Conservation (phyloP, 2,113 vertebrate species). For the Siphamia tubifer region DNA sequence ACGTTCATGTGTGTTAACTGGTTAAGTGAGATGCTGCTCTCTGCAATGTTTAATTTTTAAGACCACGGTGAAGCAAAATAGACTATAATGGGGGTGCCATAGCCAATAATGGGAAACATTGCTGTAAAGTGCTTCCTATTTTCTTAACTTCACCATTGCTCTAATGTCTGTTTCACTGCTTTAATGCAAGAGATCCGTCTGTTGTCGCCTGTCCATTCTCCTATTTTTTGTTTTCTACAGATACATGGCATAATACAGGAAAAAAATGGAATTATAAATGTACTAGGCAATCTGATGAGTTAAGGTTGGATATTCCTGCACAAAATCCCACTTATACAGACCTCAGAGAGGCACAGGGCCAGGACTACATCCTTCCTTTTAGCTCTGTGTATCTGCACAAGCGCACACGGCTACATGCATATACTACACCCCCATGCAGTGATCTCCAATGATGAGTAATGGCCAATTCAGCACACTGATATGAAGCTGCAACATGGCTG, state of each 20-base stretch:
- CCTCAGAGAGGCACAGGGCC: not conserved
- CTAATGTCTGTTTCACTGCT: not conserved
- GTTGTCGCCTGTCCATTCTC: not conserved
- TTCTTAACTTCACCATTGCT: not conserved
- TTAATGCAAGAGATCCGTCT: not conserved
- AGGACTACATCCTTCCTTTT: not conserved
- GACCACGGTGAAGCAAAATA: too few species aligned
- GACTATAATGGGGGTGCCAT: too few species aligned
- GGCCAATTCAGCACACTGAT: constrained; percentile 47
- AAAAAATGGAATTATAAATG: constrained; percentile 8
- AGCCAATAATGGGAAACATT: too few species aligned
- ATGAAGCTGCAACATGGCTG: constrained; percentile 35
- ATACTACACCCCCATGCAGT: not conserved
- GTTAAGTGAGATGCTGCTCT: too few species aligned
- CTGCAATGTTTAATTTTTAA: too few species aligned
- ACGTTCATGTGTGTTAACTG: too few species aligned
- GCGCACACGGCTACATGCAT: not conserved
- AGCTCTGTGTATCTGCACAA: not conserved
- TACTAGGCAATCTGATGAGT: constrained; percentile 18
- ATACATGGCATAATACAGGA: not conserved
- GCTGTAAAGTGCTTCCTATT: not conserved
- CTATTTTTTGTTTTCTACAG: not conserved
- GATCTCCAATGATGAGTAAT: constrained; percentile 61
- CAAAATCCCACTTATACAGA: constrained; percentile 22
- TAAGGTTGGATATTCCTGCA: constrained; percentile 8